These are phyloP conservation scores for Neoscelio sp. DNA, from an alignment of 2,888 invertebrate genomes.

Conservation along the genomic window DNA sequence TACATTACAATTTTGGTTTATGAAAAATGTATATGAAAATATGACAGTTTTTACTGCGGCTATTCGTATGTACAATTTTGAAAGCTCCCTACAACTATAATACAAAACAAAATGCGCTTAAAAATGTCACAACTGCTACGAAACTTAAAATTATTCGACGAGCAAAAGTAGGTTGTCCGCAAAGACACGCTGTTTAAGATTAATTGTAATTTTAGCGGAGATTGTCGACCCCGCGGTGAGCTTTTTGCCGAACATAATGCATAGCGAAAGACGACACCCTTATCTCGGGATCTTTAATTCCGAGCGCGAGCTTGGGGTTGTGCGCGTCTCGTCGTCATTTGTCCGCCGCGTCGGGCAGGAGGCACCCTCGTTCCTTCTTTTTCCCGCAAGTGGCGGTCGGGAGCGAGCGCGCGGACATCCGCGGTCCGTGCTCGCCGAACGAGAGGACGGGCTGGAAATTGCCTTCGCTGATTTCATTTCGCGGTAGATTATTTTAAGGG, in stretches of 20 bases:
- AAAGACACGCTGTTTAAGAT: slow-evolving; percentile 73
- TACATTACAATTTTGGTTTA: no score
- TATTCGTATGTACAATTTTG: no score
- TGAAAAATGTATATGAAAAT: no score
- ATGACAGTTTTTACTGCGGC: no score
- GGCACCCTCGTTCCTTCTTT: slow-evolving; percentile 36
- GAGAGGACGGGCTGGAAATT: slow-evolving; percentile 79
- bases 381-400: neutral
- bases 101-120: no score
- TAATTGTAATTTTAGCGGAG: slow-evolving; percentile 75
- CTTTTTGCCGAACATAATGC: slow-evolving; percentile 80
- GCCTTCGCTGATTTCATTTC: slow-evolving; percentile 83
- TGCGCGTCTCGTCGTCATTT: slow-evolving; percentile 80
- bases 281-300: slow-evolving; percentile 83
- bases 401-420: slow-evolving; percentile 55
- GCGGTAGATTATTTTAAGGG: slow-evolving; percentile 82
- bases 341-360: slow-evolving; percentile 77
- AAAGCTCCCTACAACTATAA: no score
- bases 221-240: slow-evolving; percentile 71
- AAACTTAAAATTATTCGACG: slow-evolving; percentile 38
- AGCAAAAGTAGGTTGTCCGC: slow-evolving; percentile 54
- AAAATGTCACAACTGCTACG: neutral
- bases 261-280: slow-evolving; percentile 80
- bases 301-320: slow-evolving; percentile 72
- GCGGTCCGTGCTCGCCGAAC: slow-evolving; percentile 64